Conservation (phyloP, 1,140 invertebrate species). For the Elysia chlorotica region DNA sequence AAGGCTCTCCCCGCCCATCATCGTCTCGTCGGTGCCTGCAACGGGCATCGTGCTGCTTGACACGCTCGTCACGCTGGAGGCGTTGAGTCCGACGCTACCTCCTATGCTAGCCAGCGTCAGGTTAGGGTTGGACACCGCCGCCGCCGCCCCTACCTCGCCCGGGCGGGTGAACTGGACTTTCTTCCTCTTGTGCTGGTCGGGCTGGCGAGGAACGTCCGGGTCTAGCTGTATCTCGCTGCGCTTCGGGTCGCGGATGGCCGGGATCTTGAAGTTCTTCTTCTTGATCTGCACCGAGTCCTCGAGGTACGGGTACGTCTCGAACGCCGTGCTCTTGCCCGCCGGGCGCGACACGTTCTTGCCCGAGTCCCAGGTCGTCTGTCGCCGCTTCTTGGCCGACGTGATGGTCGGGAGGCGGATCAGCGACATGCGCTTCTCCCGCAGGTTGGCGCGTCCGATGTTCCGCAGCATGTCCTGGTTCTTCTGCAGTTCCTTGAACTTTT, state of each 20-base stretch:
- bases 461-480: background rate
- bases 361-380: background rate
- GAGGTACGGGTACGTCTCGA: background rate
- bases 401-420: slow-evolving; percentile 4
- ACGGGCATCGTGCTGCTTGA: too few species aligned
- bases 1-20: background rate
- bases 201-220: background rate
- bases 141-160: background rate
- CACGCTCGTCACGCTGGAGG: too few species aligned
- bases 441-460: background rate
- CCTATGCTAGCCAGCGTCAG: too few species aligned
- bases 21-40: too few species aligned
- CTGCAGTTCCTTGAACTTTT: background rate
- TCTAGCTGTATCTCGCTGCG: background rate
- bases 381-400: background rate
- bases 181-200: background rate
- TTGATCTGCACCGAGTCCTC: background rate
- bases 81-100: too few species aligned
- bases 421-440: background rate
- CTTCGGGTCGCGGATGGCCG: background rate
- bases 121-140: background rate
- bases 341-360: background rate
- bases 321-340: background rate
- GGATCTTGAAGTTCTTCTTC: background rate
- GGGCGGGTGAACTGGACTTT: background rate